These are phyloP conservation scores for Tringa solitaria DNA, from an alignment of 2,113 vertebrate species.

Conservation along the genomic window DNA sequence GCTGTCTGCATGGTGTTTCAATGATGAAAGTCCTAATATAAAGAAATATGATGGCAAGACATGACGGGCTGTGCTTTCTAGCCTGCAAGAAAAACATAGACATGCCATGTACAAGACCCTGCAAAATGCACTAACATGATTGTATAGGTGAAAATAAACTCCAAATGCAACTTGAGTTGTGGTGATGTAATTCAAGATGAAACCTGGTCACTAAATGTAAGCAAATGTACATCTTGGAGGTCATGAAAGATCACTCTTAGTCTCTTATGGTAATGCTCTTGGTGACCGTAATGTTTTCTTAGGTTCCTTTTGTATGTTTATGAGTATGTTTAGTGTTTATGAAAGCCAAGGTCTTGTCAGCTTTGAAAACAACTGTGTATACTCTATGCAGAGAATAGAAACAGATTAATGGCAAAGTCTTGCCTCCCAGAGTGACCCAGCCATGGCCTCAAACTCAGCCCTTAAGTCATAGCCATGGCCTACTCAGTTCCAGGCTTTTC, in stretches of 20 bases:
- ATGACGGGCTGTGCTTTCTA: not conserved
- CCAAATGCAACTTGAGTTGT: not conserved
- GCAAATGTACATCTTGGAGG: not conserved
- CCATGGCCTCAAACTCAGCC: not conserved
- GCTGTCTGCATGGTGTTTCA: constrained; percentile 55
- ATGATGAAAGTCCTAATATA: not conserved
- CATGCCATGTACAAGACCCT: rapidly evolving
- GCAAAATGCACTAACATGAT: not conserved
- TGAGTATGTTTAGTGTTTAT: not conserved
- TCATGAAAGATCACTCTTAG: not conserved
- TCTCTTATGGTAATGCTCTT: not conserved
- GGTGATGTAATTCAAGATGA: not conserved
- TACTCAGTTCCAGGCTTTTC: not conserved
- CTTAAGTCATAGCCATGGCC: not conserved
- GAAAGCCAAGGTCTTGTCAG: not conserved
- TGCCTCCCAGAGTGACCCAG: not conserved
- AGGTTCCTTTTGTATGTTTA: not conserved
- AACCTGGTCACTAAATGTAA: not conserved
- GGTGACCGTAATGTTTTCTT: not conserved
- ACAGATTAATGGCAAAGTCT: not conserved
- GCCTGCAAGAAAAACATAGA: not conserved
- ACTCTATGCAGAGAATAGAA: not conserved
- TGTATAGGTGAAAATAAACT: not conserved
- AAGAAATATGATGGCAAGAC: not conserved
- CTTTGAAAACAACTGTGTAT: not conserved